phyloP scores from a whole-genome alignment of 23 tunicate genomes.

The Ascidia mentula region DNA sequence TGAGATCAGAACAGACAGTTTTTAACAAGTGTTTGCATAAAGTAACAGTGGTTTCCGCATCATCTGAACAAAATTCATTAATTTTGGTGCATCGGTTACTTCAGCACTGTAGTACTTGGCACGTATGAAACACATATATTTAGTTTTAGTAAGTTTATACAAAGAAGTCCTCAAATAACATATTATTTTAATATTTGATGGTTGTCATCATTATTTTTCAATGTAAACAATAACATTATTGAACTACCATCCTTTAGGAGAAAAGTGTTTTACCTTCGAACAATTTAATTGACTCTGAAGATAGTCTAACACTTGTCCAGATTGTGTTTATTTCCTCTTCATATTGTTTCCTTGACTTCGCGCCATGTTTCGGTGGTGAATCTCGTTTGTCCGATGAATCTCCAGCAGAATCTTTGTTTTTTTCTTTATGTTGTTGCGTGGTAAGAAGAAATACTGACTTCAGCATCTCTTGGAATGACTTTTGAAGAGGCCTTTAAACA shows the following conservation, averaged over 20 bases:
- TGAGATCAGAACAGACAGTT: slow-evolving; percentile 41
- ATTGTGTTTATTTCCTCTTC: slow-evolving; percentile 63
- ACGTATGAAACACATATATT: too few species aligned
- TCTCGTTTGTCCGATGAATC: neutral
- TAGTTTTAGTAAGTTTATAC: too few species aligned
- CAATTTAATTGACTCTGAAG: slow-evolving; percentile 25
- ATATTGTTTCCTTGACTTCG: slow-evolving; percentile 43
- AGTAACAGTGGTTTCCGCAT: neutral
- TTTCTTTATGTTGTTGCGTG: slow-evolving; percentile 31
- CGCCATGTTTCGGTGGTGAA: neutral
- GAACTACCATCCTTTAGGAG: neutral
- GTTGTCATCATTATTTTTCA: too few species aligned
- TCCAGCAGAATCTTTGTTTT: neutral
- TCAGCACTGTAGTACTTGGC: too few species aligned
- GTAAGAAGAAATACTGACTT: slow-evolving; percentile 63
- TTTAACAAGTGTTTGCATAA: slow-evolving; percentile 56
- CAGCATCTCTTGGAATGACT: slow-evolving; percentile 30
- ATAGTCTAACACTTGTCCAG: slow-evolving; percentile 50
- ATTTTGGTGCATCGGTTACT: too few species aligned
- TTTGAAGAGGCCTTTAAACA: slow-evolving; percentile 46
- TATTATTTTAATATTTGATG: too few species aligned
- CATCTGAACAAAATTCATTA: too few species aligned
- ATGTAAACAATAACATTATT: neutral
- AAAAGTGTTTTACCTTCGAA: slow-evolving; percentile 32
- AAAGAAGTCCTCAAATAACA: too few species aligned